A percentile compares a stretch with the other conserved stretches of the same genome.
phyloP scores from a whole-genome alignment of 2,888 invertebrate species.

The Augochlorella aurata region DNA sequence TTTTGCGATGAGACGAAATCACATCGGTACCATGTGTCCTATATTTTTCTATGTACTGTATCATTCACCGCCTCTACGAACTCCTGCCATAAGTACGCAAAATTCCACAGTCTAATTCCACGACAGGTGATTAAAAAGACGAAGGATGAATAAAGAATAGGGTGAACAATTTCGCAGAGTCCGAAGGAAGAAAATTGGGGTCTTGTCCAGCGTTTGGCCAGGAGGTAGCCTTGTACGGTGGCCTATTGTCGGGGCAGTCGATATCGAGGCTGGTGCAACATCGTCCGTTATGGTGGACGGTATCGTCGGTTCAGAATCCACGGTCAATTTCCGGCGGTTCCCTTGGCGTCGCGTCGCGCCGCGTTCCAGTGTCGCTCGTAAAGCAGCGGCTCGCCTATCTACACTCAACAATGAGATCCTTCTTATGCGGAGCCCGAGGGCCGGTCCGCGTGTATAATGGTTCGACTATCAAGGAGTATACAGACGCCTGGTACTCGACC shows the following conservation, averaged over 20 bases:
- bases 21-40: too few species aligned
- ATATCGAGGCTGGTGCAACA: not conserved
- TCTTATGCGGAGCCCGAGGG: conserved; percentile 54
- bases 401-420: conserved; percentile 59
- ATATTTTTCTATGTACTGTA: too few species aligned
- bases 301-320: conserved; percentile 51
- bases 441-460: conserved; percentile 51
- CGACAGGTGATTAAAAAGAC: too few species aligned
- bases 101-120: too few species aligned
- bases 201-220: not conserved
- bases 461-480: conserved; percentile 70
- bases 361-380: conserved; percentile 52
- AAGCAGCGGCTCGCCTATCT: conserved; percentile 64
- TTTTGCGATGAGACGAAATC: too few species aligned
- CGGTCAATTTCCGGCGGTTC: conserved; percentile 64
- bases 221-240: not conserved
- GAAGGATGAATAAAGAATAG: too few species aligned
- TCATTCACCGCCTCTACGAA: too few species aligned
- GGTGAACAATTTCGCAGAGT: too few species aligned
- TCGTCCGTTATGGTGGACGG: conserved; percentile 9
- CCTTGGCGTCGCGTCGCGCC: conserved; percentile 1
- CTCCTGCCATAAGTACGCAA: too few species aligned
- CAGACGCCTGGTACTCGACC: conserved; percentile 73
- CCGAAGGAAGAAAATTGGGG: too few species aligned
- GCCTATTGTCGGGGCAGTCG: not conserved